These are phyloP conservation scores for Falco cherrug DNA, from an alignment of 2,797 vertebrate species.

Conservation along the genomic window DNA sequence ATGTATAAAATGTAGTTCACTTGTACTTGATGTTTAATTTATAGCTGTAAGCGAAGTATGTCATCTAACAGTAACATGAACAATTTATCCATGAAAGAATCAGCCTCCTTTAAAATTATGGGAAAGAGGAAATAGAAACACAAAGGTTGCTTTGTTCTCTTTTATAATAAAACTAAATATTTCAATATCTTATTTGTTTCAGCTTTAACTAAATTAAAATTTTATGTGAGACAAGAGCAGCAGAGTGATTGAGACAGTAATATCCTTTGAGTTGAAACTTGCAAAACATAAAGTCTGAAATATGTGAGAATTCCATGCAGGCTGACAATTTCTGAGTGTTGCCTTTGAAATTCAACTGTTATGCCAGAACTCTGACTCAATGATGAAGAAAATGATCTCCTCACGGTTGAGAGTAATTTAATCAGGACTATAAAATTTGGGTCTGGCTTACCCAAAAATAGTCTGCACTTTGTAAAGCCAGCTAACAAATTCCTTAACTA, in stretches of 20 bases:
- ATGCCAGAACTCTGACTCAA: not conserved
- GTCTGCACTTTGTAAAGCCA: not conserved
- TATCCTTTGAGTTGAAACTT: not conserved
- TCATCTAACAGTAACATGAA: not conserved
- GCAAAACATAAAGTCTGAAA: not conserved
- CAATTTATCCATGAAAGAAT: slow-evolving; percentile 42
- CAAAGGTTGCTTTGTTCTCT: slow-evolving; percentile 25
- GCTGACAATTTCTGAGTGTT: slow-evolving; percentile 2
- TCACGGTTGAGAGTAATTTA: not conserved
- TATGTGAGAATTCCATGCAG: not conserved
- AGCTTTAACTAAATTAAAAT: slow-evolving; percentile 60
- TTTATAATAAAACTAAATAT: slow-evolving; percentile 61
- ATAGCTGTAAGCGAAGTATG: slow-evolving; percentile 50
- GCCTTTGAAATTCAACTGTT: slow-evolving; percentile 11
- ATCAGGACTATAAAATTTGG: not conserved
- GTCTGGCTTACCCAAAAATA: not conserved
- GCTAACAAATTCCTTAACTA: not conserved
- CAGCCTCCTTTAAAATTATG: slow-evolving; percentile 10
- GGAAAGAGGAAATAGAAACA: slow-evolving; percentile 28
- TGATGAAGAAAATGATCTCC: slow-evolving; percentile 35
- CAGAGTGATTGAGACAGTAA: not conserved
- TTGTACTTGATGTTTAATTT: slow-evolving; percentile 74
- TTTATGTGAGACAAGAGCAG: slow-evolving; percentile 20
- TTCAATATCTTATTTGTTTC: slow-evolving; percentile 53
- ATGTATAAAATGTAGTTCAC: slow-evolving; percentile 68